Evolutionary conservation across 2,797 vertebrate genomes (phyloP).

Genomic region (Alfaro cultratus): DNA sequence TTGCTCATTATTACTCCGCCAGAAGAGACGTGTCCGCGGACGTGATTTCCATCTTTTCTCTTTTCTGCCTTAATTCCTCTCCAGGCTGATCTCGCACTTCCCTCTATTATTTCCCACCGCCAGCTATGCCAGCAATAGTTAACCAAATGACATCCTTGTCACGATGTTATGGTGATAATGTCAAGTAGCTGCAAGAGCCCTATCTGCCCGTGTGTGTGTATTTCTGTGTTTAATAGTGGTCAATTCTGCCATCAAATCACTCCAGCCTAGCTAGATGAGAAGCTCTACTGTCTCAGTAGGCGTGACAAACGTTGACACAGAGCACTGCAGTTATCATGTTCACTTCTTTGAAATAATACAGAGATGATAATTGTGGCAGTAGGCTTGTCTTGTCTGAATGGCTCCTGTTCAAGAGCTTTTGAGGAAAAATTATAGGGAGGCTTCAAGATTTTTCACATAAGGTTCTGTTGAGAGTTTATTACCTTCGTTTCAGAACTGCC

Average conservation of each 20-base stretch:
- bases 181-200: conserved; percentile 69
- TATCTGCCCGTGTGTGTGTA: conserved; percentile 34
- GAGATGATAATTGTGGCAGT: conserved; percentile 32
- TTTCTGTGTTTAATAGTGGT: conserved; percentile 60
- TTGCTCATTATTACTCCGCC: conserved; percentile 35
- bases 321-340: conserved; percentile 39
- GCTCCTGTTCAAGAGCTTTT: conserved; percentile 42
- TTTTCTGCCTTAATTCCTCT: conserved; percentile 52
- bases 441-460: background rate
- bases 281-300: conserved; percentile 34
- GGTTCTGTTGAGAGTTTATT: background rate
- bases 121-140: conserved; percentile 62
- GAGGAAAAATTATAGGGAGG: conserved; percentile 37
- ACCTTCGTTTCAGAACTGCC: background rate
- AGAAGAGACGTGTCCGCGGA: conserved; percentile 33
- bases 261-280: conserved; percentile 48
- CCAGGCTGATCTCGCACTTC: conserved; percentile 37
- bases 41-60: conserved; percentile 49
- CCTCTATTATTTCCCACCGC: conserved; percentile 46
- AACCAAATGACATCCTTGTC: conserved; percentile 69
- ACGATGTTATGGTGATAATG: conserved; percentile 68
- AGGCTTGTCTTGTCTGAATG: conserved; percentile 22
- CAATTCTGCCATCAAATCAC: conserved; percentile 60
- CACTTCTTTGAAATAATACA: conserved; percentile 22
- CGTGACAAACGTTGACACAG: conserved; percentile 56